phyloP scores from a whole-genome alignment of 1,140 invertebrate species.

The Magallana ariakensis region DNA sequence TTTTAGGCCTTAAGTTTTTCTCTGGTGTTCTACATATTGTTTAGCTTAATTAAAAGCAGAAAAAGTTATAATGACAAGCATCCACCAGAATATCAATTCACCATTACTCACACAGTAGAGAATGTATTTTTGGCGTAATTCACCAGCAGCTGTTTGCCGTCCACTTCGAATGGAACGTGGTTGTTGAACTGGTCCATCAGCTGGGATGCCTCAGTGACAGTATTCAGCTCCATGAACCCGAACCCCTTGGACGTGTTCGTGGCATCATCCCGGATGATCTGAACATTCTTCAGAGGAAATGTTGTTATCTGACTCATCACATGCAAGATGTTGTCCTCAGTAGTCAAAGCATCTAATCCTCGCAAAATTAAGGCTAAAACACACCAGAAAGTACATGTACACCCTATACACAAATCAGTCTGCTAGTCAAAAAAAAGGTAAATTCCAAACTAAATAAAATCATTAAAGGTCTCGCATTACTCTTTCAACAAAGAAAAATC shows the following conservation, averaged over 20 bases:
- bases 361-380: slow-evolving; percentile 88
- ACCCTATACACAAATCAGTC: not conserved
- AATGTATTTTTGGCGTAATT: slow-evolving; percentile 80
- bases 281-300: slow-evolving; percentile 87
- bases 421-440: too few species aligned
- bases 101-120: slow-evolving; percentile 73
- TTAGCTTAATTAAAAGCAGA: too few species aligned
- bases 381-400: not conserved
- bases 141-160: slow-evolving; percentile 79
- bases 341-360: slow-evolving; percentile 91
- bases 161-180: slow-evolving; percentile 76
- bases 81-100: too few species aligned
- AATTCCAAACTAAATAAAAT: not conserved
- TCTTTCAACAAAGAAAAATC: not conserved
- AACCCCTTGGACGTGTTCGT: slow-evolving; percentile 86
- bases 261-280: slow-evolving; percentile 88
- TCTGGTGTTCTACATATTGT: too few species aligned
- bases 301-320: slow-evolving; percentile 83
- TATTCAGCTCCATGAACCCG: slow-evolving; percentile 83
- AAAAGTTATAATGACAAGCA: too few species aligned
- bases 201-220: slow-evolving; percentile 90
- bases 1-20: too few species aligned
- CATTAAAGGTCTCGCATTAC: too few species aligned
- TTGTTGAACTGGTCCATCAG: slow-evolving; percentile 75
- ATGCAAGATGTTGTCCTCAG: slow-evolving; percentile 88